Conservation (phyloP, 53 echinoderm and acorn worm species). For the Pentamera pediparva region DNA sequence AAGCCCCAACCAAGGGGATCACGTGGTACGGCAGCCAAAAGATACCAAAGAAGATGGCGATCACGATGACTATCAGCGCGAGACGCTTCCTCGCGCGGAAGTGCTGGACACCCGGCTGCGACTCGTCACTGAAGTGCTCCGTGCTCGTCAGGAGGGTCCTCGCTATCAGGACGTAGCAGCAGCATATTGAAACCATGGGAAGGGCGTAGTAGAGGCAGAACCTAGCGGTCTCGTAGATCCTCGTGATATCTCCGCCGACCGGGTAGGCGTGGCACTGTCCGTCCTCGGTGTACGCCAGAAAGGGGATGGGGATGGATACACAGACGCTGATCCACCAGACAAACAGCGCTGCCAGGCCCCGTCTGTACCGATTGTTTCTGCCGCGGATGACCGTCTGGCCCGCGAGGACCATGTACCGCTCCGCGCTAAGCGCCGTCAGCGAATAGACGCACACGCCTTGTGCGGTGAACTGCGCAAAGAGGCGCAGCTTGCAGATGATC, state of each 20-base stretch:
- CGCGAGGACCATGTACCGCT: slow-evolving; percentile 68
- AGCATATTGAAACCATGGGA: slow-evolving; percentile 32
- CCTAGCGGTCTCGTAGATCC: slow-evolving; percentile 32
- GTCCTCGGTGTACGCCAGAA: slow-evolving; percentile 25
- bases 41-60: slow-evolving; percentile 57
- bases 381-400: slow-evolving; percentile 58
- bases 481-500: slow-evolving; percentile 52
- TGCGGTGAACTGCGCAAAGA: slow-evolving; percentile 41
- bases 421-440: slow-evolving; percentile 63
- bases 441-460: slow-evolving; percentile 76
- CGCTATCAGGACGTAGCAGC: slow-evolving; percentile 41
- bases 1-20: slow-evolving; percentile 7
- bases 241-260: background rate
- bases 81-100: slow-evolving; percentile 44
- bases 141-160: slow-evolving; percentile 37
- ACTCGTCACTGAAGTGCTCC: slow-evolving; percentile 21
- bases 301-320: slow-evolving; percentile 41
- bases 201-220: slow-evolving; percentile 34
- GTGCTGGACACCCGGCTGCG: slow-evolving; percentile 24
- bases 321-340: slow-evolving; percentile 48
- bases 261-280: background rate
- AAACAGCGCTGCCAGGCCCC: slow-evolving; percentile 27
- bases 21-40: slow-evolving; percentile 55
- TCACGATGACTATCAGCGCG: slow-evolving; percentile 42
- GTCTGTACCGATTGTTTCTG: slow-evolving; percentile 43